phyloP scores from a whole-genome alignment of 2,797 vertebrate species.

The Centroberyx gerrardi region DNA sequence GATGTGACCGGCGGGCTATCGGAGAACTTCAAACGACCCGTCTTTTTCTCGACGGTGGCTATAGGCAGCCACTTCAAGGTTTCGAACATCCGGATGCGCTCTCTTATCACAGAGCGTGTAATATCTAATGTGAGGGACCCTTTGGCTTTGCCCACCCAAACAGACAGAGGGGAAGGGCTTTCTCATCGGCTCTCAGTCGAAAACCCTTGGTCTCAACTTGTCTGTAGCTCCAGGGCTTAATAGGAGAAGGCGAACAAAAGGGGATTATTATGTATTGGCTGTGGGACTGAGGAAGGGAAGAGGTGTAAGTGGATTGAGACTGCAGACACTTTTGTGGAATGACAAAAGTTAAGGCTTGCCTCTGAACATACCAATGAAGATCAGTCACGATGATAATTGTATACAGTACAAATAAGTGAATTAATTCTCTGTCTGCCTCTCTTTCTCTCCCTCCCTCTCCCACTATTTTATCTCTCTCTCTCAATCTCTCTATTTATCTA shows the following conservation, averaged over 20 bases:
- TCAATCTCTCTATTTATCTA: background rate
- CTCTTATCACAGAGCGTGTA: constrained; percentile 58
- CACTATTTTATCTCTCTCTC: background rate
- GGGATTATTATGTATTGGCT: constrained; percentile 75
- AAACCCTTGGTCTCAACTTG: constrained; percentile 78
- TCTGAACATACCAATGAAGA: constrained; percentile 46
- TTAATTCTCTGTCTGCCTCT: background rate
- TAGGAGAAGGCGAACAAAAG: constrained; percentile 67
- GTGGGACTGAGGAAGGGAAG: constrained; percentile 41
- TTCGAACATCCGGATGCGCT: constrained; percentile 52
- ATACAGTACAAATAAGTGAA: constrained; percentile 32
- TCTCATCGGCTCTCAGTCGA: constrained; percentile 21
- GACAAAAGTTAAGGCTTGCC: constrained; percentile 56
- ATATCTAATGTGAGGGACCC: constrained; percentile 56
- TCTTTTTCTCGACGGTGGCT: constrained; percentile 32
- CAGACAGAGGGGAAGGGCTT: constrained; percentile 31
- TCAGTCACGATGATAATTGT: constrained; percentile 40
- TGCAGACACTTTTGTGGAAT: constrained; percentile 46
- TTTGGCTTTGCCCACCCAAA: constrained; percentile 72
- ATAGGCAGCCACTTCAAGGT: constrained; percentile 36
- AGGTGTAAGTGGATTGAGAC: constrained; percentile 40
- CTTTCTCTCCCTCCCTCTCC: background rate
- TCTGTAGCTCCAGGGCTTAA: constrained; percentile 74
- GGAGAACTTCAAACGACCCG: constrained; percentile 51
- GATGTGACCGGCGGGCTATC: constrained; percentile 54